Evolutionary conservation across 2,888 invertebrate genomes (phyloP), one percentile per base, ranked within the genome.

Genomic region (Drosophila subquinaria): DNA sequence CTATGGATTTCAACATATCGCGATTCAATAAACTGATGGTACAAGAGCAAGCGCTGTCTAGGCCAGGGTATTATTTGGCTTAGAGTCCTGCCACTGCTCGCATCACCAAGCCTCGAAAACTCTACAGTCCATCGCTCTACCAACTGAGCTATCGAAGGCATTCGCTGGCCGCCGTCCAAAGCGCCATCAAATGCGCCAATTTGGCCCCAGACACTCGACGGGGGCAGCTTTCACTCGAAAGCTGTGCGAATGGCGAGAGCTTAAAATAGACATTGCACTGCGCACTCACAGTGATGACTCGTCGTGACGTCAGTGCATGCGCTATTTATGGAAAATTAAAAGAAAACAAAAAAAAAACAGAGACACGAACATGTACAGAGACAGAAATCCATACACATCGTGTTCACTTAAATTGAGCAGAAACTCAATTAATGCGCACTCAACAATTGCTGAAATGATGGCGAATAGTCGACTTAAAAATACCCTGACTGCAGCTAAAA

Each of bases 81-180:
- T 66, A 76, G 81, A 74, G 69, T 67, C 72, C 79, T 69, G 72
- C 72, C 69, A 50, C 53, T 65, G 64, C 77, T 60, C 69, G 66
- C 69, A 82, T 55, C 71, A 84, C 71, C 76, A 66, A 76, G 74
- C 60, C 51, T 69, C 69, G 75, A 74, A 72, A 71, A 82, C 78
- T 88, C 89, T 88, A 88, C 89, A 88, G 87, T 88, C 87, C 89
- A 88, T 75, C 87, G 89, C 89, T 89, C 89, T 89, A 88, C 87
- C 87, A 89, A 82, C 87, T 88, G 87, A 88, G 87, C 87, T 88
- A 88, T 88, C 87, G 87, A 88, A 88, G 87, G 87, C 87, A 73
- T 59, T 70, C 62, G 61, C 59, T 60, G 62, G 42, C 45, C 11
- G 56, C 30, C 30, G 42, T 9, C 67, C 71, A 71, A 78, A 73